Evolutionary conservation across 2,797 vertebrate species (phyloP), one percentile per base, ranked within the genome.

Genomic region (Pogoniulus pusillus): DNA sequence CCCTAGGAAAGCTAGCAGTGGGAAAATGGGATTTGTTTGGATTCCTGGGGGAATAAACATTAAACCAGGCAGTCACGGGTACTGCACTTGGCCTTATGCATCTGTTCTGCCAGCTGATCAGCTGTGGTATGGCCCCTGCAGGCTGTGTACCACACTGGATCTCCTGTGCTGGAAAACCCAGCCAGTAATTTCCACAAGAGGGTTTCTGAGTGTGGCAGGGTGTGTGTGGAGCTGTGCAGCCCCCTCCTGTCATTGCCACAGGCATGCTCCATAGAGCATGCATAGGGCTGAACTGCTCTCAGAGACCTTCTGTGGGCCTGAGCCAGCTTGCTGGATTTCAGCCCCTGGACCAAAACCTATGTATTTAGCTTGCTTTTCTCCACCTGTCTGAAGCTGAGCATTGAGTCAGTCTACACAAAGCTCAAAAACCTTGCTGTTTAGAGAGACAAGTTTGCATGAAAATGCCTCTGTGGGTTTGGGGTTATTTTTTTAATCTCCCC

Each of bases 11-110:
- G 53, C 41, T 59, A 62, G 43, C 64, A 88, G 26, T 69, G 80
- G 80, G 81, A 88, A 91, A 86, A 70, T 18, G 63, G 49, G 26
- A 34, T 78, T 87, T 94, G 51, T 85, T 85, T 91, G 65, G 49
- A 66, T 90, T 95, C 76, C 70, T 78, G 74, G 35, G 39, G 37
- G 58, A 87, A 11, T 77, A 87, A 84, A 77, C 35, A 82, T 81
- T 82, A 64, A 93, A 87, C 64, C 2, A 5, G 82, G 79, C 65
- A 77, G n/a, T 55, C 32, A 5, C 23, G 75, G 72, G 82, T 53
- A 71, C 51, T 45, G 69, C 20, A 6, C 26, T 91, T 82, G 9
- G 9, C 12, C 47, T 69, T 79, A 23, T 1, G 4, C 39, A 15
- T 92, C 39, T 90, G 14, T 71, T 87, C 60, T 63, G 66, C n/a